Percentiles rank a stretch among this genome's conserved stretches.
These are phyloP conservation scores for Pristionchus entomophagus DNA, from an alignment of 2,888 invertebrate genomes.

Conservation along the genomic window DNA sequence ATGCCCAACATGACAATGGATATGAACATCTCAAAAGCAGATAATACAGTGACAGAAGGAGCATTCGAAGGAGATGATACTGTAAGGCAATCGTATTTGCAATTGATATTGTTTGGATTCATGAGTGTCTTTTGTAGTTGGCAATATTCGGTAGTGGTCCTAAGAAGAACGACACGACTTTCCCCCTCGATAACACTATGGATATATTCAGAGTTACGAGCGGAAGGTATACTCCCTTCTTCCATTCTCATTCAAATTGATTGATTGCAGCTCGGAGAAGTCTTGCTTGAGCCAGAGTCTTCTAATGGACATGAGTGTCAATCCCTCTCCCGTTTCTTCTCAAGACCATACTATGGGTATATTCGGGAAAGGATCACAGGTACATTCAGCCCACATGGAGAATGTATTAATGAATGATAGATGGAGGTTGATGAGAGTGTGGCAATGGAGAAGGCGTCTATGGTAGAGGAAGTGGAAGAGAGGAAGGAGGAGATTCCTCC, in stretches of 20 bases:
- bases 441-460: neutral
- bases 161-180: neutral
- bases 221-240: neutral
- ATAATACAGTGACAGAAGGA: neutral
- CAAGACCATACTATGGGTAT: constrained; percentile 19
- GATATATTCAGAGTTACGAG: neutral
- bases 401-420: neutral
- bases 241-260: neutral
- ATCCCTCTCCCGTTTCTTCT: constrained; percentile 12
- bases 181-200: constrained; percentile 4
- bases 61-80: constrained; percentile 2
- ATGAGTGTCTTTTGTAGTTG: neutral
- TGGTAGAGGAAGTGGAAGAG: neutral
- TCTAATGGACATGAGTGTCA: neutral
- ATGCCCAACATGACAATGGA: neutral
- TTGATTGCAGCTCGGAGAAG: neutral
- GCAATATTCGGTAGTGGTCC: neutral
- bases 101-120: neutral
- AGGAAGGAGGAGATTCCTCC: neutral
- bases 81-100: neutral
- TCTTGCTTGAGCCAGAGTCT: neutral
- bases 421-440: neutral
- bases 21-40: constrained; percentile 31
- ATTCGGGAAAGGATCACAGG: constrained; percentile 9
- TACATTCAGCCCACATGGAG: neutral